Percentiles rank a stretch among this genome's conserved stretches.
These are phyloP conservation scores for Chironomus riparius DNA, from an alignment of 2,888 invertebrate genomes.

Conservation along the genomic window DNA sequence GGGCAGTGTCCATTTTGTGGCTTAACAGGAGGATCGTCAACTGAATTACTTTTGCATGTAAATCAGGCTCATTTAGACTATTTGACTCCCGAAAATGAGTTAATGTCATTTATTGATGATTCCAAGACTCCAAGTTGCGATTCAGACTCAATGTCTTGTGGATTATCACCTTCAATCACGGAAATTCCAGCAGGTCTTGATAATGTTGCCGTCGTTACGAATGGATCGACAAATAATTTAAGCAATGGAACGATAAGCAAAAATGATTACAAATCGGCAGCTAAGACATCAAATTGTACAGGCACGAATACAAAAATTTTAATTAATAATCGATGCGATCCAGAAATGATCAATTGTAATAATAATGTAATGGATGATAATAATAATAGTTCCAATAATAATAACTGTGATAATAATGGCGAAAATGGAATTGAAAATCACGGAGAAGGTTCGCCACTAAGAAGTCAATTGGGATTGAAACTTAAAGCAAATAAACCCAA, in stretches of 20 bases:
- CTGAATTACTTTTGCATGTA: conserved; percentile 68
- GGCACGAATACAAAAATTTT: neutral
- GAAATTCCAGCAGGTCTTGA: conserved; percentile 10
- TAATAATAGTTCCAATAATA: conserved; percentile 39
- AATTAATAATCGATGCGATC: neutral
- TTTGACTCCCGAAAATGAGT: conserved; percentile 67
- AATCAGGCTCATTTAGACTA: conserved; percentile 78
- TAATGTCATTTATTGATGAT: conserved; percentile 70
- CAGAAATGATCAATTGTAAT: neutral
- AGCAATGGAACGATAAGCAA: neutral
- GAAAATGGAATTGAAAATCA: conserved; percentile 32
- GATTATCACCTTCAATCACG: conserved; percentile 40
- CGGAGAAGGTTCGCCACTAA: conserved; percentile 64
- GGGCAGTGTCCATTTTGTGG: conserved; percentile 78
- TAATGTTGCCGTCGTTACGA: neutral
- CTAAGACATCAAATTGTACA: conserved; percentile 30
- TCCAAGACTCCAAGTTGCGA: conserved; percentile 49
- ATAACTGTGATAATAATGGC: conserved; percentile 34
- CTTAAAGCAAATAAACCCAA: conserved; percentile 50
- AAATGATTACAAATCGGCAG: neutral
- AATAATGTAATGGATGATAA: conserved; percentile 33
- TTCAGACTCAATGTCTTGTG: conserved; percentile 49
- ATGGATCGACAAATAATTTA: neutral
- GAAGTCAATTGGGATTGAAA: conserved; percentile 61
- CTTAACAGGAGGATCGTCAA: conserved; percentile 59